phyloP scores from a whole-genome alignment of 2,797 vertebrate species.

The Channallabes apus region DNA sequence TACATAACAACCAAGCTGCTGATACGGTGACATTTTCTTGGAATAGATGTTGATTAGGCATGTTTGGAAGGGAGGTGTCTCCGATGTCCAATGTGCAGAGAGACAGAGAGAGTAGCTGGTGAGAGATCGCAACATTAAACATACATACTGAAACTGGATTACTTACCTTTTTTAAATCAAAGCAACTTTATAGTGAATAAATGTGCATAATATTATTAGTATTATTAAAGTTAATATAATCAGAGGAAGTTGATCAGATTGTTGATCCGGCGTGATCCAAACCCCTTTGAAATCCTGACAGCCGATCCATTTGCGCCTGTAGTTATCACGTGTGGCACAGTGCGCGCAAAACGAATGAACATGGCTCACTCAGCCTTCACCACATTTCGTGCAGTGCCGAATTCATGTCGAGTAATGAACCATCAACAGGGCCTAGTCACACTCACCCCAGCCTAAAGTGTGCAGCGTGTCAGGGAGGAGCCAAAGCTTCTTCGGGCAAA shows the following conservation, averaged over 20 bases:
- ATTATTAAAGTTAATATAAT: not conserved
- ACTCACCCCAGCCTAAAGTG: not conserved
- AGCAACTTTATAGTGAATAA: not conserved
- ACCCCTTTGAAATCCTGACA: not conserved
- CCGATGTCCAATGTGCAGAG: not conserved
- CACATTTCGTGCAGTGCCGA: constrained; percentile 12
- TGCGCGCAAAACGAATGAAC: not conserved
- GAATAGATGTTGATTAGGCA: not conserved
- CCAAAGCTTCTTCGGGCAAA: not conserved
- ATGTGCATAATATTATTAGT: not conserved
- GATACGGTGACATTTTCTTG: not conserved
- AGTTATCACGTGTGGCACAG: not conserved
- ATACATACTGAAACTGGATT: too few species aligned
- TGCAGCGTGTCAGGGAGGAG: not conserved
- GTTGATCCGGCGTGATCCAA: not conserved
- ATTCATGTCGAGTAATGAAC: constrained; percentile 24
- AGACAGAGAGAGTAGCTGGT: not conserved
- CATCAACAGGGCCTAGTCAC: constrained; percentile 2
- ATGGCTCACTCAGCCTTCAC: not conserved
- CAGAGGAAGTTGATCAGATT: not conserved
- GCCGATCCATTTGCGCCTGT: not conserved
- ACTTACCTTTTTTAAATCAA: not conserved
- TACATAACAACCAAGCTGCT: not conserved
- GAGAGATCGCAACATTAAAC: not conserved
- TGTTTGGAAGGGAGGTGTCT: not conserved